Evolutionary conservation across 2,888 invertebrate species (phyloP).

Genomic region (Abrostola tripartita): DNA sequence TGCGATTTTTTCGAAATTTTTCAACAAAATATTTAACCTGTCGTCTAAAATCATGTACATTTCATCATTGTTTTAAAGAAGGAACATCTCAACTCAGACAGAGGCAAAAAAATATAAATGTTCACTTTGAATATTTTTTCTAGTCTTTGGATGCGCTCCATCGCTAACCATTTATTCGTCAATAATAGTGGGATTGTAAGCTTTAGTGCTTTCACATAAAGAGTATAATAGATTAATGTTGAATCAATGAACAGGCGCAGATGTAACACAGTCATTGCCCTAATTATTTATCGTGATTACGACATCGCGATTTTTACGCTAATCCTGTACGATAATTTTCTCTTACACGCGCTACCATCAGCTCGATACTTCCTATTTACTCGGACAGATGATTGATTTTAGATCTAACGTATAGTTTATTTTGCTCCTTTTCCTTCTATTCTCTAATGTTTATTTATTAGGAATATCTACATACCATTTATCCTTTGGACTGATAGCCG

Average conservation of each 20-base stretch:
- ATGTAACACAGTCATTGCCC: conserved; percentile 52
- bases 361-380: background rate
- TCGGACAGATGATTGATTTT: background rate
- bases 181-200: conserved; percentile 28
- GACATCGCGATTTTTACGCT: conserved; percentile 42
- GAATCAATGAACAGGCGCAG: conserved; percentile 33
- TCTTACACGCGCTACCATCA: conserved; percentile 14
- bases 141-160: conserved; percentile 23
- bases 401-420: too few species aligned
- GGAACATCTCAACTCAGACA: conserved; percentile 37
- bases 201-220: conserved; percentile 30
- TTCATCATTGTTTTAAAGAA: conserved; percentile 31
- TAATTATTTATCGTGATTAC: conserved; percentile 49
- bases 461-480: background rate
- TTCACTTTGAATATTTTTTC: conserved; percentile 21
- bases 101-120: conserved; percentile 23
- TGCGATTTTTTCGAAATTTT: background rate
- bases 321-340: conserved; percentile 21
- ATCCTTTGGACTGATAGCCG: too few species aligned
- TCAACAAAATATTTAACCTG: conserved; percentile 9
- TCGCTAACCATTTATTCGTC: conserved; percentile 6
- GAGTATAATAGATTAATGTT: conserved; percentile 20
- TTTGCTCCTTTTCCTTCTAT: too few species aligned
- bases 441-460: background rate
- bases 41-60: conserved; percentile 24